Evolutionary conservation across 2,888 invertebrate genomes (phyloP).

Genomic region (Campopleginae sp.): DNA sequence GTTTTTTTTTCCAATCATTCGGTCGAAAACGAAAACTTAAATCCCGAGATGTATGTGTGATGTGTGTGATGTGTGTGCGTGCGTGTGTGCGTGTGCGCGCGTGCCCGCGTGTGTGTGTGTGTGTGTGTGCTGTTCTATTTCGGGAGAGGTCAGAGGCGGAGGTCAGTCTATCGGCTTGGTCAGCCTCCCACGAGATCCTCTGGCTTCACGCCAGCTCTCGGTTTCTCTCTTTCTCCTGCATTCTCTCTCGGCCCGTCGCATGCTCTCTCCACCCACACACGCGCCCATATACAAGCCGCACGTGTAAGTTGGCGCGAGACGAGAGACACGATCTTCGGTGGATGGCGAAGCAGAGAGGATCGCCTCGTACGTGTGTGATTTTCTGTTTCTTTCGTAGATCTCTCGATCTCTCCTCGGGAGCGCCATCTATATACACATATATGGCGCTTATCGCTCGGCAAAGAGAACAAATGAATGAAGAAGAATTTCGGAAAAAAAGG

Average conservation of each 20-base stretch:
- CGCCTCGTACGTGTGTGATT: conserved; percentile 19
- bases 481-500: conserved; percentile 10
- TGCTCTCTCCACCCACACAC: conserved; percentile 64
- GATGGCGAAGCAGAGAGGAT: conserved; percentile 51
- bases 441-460: conserved; percentile 31
- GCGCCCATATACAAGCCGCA: conserved; percentile 39
- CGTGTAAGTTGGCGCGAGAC: conserved; percentile 50
- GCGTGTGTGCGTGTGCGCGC: conserved; percentile 34
- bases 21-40: too few relatives aligned
- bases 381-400: conserved; percentile 44
- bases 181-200: conserved; percentile 82
- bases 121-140: conserved; percentile 76
- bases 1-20: too few relatives aligned
- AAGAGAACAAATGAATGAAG: conserved; percentile 24
- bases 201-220: conserved; percentile 79
- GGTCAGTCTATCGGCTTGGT: conserved; percentile 83
- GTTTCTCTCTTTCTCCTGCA: conserved; percentile 11
- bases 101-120: conserved; percentile 22
- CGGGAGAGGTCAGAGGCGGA: conserved; percentile 84
- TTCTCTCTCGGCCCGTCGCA: conserved; percentile 1
- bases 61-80: conserved; percentile 39
- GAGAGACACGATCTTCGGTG: conserved; percentile 46
- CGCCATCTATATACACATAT: conserved; percentile 34
- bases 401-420: conserved; percentile 43
- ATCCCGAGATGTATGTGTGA: conserved; percentile 20